Evolutionary conservation across 2,888 invertebrate genomes (phyloP).

Genomic region (Plagiodera versicolora): DNA sequence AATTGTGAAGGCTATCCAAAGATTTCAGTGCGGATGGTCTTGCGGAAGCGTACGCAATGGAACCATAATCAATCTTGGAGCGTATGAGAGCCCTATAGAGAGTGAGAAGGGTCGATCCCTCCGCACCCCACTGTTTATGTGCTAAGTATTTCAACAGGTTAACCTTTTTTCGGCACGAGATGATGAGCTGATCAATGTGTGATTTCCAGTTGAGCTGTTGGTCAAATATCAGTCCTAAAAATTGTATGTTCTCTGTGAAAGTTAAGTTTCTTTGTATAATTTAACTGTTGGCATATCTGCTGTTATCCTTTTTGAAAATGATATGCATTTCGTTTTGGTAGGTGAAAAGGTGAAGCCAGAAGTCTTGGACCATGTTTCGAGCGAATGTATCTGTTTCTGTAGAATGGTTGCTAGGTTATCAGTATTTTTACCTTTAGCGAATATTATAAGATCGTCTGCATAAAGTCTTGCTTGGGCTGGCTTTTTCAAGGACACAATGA

Average conservation of each 20-base stretch:
- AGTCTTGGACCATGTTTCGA: slow-evolving; percentile 6
- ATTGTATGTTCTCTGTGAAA: not conserved
- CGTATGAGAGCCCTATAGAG: too few species aligned
- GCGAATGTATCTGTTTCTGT: slow-evolving; percentile 1
- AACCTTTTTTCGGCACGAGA: not conserved
- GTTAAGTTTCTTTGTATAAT: not conserved
- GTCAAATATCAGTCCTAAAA: not conserved
- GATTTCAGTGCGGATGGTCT: too few species aligned
- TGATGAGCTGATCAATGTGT: not conserved
- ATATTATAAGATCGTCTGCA: slow-evolving; percentile 11
- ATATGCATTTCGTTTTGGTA: not conserved
- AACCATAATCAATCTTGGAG: too few species aligned
- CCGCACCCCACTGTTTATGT: not conserved
- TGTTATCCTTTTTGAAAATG: not conserved
- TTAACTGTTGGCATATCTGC: not conserved
- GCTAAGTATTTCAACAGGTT: not conserved
- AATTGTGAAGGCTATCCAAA: too few species aligned
- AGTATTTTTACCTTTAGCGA: not conserved
- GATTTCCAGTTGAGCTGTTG: not conserved
- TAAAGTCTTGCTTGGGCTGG: slow-evolving; percentile 5
- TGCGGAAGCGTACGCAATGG: too few species aligned
- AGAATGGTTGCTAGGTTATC: not conserved
- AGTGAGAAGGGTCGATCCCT: too few species aligned
- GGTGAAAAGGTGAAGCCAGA: not conserved
- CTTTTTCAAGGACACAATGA: not conserved